Evolutionary conservation across 2,888 invertebrate genomes (phyloP).

Genomic region (Lasioglossum morio): DNA sequence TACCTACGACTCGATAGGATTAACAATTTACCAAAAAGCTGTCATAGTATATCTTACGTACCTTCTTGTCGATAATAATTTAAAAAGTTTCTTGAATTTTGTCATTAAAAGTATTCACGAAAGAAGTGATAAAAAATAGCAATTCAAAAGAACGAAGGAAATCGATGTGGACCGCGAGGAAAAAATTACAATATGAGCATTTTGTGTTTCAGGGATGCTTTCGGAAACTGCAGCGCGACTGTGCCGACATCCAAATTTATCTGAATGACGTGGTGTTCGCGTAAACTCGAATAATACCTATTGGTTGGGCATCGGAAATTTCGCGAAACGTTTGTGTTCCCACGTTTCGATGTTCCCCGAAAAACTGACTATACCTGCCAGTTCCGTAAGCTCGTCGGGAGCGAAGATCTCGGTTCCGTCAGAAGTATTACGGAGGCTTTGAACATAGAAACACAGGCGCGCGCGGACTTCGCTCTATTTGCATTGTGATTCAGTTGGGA

Average conservation of each 20-base stretch:
- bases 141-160: not conserved
- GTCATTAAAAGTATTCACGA: not conserved
- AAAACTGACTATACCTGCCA: conserved; percentile 61
- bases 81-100: not conserved
- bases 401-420: conserved; percentile 39
- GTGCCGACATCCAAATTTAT: conserved; percentile 65
- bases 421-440: conserved; percentile 34
- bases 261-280: conserved; percentile 65
- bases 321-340: conserved; percentile 57
- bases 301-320: conserved; percentile 42
- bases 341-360: conserved; percentile 70
- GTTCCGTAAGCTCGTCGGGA: conserved; percentile 40
- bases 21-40: too few relatives aligned
- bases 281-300: conserved; percentile 44
- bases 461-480: conserved; percentile 65
- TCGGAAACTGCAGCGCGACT: not conserved
- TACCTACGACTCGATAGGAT: too few relatives aligned
- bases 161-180: not conserved
- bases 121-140: not conserved
- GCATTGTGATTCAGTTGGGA: conserved; percentile 76
- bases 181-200: not conserved
- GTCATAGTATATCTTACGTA: too few relatives aligned
- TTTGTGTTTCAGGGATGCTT: conserved; percentile 24
- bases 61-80: not conserved
- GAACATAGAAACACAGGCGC: conserved; percentile 45